Percentiles rank a stretch among this genome's conserved stretches.
These are phyloP conservation scores for Caenorhabditis sp. DNA, from an alignment of 2,888 invertebrate species.

Conservation along the genomic window DNA sequence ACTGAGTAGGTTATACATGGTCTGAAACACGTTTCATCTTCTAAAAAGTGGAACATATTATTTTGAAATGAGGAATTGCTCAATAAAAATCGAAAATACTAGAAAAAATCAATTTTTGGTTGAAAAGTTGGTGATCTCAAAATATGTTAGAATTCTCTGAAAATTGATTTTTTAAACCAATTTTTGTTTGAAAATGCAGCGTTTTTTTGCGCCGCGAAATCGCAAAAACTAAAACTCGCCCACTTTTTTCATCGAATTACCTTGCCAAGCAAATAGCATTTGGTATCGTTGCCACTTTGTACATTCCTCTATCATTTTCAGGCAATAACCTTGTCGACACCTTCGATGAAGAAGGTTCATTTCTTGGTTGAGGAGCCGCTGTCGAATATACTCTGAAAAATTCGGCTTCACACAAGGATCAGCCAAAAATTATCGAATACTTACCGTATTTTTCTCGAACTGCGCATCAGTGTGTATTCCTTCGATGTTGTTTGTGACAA, in stretches of 20 bases:
- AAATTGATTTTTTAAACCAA: no score
- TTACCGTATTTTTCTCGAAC: neutral
- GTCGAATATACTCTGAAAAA: neutral
- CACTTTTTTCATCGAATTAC: no score
- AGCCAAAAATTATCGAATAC: neutral
- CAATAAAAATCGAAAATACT: neutral
- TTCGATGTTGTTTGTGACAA: no score
- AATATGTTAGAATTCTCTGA: no score
- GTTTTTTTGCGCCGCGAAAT: no score
- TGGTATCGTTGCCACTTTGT: conserved; percentile 91
- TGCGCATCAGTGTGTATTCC: neutral
- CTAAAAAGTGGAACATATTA: no score
- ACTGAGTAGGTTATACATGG: no score
- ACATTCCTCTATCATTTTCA: conserved; percentile 74
- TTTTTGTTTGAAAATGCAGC: no score
- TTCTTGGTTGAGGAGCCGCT: neutral
- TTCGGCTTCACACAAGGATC: no score
- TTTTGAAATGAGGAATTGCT: no score
- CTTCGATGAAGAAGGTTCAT: neutral
- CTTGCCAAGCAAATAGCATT: conserved; percentile 84
- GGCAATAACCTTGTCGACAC: neutral
- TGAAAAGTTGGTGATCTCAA: neutral
- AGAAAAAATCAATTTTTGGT: neutral
- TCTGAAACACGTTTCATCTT: no score
- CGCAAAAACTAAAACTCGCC: no score